phyloP scores from a whole-genome alignment of 2,113 vertebrate species.

The Cinclus cinclus region DNA sequence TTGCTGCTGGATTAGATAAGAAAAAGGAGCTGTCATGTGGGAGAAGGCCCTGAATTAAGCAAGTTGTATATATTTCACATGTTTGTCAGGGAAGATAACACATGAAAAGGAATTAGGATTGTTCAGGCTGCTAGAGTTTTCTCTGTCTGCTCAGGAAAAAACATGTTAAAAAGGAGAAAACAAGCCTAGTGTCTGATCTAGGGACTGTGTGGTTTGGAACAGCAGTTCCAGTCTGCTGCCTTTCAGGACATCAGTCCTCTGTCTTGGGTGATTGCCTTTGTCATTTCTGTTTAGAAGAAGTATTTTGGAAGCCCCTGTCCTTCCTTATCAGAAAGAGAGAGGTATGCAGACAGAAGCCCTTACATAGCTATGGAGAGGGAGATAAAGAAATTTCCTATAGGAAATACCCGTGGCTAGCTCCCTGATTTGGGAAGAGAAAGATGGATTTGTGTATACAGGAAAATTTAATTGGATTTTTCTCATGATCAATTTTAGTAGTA shows the following conservation, averaged over 20 bases:
- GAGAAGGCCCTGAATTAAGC: constrained; percentile 8
- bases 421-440: not conserved
- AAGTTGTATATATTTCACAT: not conserved
- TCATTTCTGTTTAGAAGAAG: not conserved
- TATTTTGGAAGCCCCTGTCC: not conserved
- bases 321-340: not conserved
- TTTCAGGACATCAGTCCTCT: not conserved
- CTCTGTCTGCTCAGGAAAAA: not conserved
- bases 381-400: not conserved
- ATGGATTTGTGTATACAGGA: not conserved
- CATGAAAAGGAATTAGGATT: not conserved
- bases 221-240: not conserved
- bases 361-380: not conserved
- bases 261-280: not conserved
- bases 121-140: not conserved
- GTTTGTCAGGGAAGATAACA: not conserved
- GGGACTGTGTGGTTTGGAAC: not conserved
- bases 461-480: not conserved
- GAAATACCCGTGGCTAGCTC: not conserved
- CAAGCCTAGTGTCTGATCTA: not conserved
- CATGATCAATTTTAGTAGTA: not conserved
- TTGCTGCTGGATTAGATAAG: constrained; percentile 31
- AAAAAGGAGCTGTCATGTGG: not conserved
- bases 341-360: not conserved
- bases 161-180: not conserved